phyloP scores from a whole-genome alignment of 2,113 vertebrate genomes.

The Micromys minutus region DNA sequence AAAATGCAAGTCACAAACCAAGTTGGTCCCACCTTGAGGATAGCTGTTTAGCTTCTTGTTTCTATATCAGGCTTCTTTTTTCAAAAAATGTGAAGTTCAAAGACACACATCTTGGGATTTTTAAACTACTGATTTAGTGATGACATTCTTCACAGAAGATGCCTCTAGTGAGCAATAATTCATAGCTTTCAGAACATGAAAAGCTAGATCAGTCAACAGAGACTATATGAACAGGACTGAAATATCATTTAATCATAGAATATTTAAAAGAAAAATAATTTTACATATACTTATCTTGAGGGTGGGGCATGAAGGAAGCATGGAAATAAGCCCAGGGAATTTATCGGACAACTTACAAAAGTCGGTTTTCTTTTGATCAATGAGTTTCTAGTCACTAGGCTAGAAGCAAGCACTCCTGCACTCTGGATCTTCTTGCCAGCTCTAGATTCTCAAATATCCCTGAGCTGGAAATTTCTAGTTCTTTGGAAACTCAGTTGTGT shows the following conservation, averaged over 20 bases:
- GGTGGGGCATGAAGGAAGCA: background rate
- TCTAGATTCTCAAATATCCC: conserved; percentile 6
- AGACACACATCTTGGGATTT: background rate
- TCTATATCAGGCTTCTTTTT: background rate
- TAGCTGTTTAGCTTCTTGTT: background rate
- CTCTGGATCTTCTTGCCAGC: background rate
- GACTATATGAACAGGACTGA: background rate
- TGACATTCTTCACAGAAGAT: background rate
- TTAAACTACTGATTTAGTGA: background rate
- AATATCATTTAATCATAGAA: background rate
- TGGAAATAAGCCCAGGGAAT: background rate
- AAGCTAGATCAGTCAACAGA: background rate
- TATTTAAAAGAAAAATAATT: background rate
- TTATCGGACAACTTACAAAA: background rate
- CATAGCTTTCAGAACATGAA: background rate
- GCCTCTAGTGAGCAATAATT: background rate
- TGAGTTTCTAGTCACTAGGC: background rate
- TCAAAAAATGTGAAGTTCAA: background rate
- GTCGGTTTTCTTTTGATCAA: background rate
- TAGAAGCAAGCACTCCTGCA: background rate
- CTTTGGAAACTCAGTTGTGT: too few species aligned
- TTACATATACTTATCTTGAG: background rate
- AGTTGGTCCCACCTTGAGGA: background rate
- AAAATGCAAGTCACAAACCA: background rate
- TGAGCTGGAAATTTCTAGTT: too few species aligned